These are phyloP conservation scores for Lypha dubia DNA, from an alignment of 2,888 invertebrate species.

Conservation along the genomic window DNA sequence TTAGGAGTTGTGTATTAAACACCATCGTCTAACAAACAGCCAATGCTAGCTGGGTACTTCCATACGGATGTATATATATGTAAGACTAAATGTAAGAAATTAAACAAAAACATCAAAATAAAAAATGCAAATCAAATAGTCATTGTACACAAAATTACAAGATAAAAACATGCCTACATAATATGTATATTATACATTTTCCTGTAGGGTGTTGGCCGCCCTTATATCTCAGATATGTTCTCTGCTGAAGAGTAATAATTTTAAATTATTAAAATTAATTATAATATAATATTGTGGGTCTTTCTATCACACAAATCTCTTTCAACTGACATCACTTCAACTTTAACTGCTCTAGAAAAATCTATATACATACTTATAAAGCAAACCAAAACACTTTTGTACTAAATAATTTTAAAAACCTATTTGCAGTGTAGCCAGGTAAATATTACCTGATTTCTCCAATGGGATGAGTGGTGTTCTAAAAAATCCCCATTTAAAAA, in stretches of 20 bases:
- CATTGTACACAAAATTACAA: background rate
- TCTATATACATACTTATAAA: background rate
- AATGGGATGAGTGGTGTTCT: too few relatives aligned
- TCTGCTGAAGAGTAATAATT: background rate
- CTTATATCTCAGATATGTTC: background rate
- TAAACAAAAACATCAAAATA: too few relatives aligned
- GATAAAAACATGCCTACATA: background rate
- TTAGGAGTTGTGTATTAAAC: too few relatives aligned
- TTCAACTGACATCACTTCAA: slow-evolving; percentile 8
- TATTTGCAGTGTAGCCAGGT: too few relatives aligned
- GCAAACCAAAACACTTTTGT: slow-evolving; percentile 2
- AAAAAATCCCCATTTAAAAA: too few relatives aligned
- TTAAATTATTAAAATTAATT: background rate
- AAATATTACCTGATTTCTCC: too few relatives aligned
- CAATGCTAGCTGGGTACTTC: too few relatives aligned
- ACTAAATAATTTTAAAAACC: slow-evolving; percentile 3
- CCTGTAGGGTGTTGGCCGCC: background rate
- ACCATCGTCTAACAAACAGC: too few relatives aligned
- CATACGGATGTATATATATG: too few relatives aligned
- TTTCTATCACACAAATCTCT: background rate
- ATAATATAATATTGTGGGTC: too few relatives aligned
- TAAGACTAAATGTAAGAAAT: too few relatives aligned
- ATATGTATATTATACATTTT: too few relatives aligned
- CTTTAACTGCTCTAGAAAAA: background rate
- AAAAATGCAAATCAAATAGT: background rate